These are phyloP conservation scores for Microctenopoma stevenorrisi DNA, from an alignment of 2,797 vertebrate species.

Conservation along the genomic window DNA sequence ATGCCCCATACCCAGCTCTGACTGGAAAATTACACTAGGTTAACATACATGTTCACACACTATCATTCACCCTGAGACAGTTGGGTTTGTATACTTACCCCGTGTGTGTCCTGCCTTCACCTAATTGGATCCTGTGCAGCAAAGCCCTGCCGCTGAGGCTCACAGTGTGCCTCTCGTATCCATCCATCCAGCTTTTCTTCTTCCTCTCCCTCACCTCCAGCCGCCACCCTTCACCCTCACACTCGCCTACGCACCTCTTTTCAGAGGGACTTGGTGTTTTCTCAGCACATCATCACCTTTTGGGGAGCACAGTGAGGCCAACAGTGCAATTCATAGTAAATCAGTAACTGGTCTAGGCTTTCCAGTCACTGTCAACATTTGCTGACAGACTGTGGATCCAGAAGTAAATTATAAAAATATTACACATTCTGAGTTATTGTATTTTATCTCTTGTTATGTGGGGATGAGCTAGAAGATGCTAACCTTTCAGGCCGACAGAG, in stretches of 20 bases:
- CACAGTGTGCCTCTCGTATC: slow-evolving; percentile 52
- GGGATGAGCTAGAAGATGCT: background rate
- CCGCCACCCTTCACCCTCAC: slow-evolving; percentile 35
- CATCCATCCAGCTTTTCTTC: slow-evolving; percentile 16
- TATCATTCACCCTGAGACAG: slow-evolving; percentile 23
- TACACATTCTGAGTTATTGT: background rate
- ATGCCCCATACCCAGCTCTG: slow-evolving; percentile 1
- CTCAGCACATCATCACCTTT: slow-evolving; percentile 33
- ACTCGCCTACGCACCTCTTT: slow-evolving; percentile 17
- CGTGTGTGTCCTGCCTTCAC: slow-evolving; percentile 58
- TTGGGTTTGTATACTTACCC: slow-evolving; percentile 68
- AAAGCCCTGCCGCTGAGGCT: slow-evolving; percentile 59
- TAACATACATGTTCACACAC: slow-evolving; percentile 29
- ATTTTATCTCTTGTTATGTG: background rate
- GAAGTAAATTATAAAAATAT: slow-evolving; percentile 12
- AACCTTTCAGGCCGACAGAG: background rate
- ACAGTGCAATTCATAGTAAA: slow-evolving; percentile 5
- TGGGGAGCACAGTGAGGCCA: slow-evolving; percentile 12
- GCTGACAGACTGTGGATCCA: background rate
- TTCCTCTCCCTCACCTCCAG: slow-evolving; percentile 32
- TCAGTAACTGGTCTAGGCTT: background rate
- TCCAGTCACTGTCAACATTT: slow-evolving; percentile 8
- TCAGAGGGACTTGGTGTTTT: slow-evolving; percentile 50
- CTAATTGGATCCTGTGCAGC: slow-evolving; percentile 80
- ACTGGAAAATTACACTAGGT: slow-evolving; percentile 51